Base-by-base conservation (phyloP, 2,888 invertebrate genomes). In the Adelognathus sp. region DNA sequence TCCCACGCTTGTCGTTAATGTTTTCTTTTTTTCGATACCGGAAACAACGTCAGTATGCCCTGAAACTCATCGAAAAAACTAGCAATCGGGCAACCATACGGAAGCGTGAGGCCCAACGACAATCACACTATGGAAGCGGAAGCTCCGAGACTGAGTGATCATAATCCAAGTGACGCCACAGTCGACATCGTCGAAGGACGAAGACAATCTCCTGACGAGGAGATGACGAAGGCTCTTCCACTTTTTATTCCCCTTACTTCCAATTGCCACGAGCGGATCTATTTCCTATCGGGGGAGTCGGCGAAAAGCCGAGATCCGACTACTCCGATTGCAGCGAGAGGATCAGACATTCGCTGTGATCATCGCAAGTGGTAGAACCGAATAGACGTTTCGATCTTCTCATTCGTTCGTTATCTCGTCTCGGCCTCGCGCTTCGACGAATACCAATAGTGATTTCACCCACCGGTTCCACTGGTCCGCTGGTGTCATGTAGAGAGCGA, bases 121-220 rank as follows among this genome's bases (percentile, higher is more conserved):
- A 56, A 78, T 24, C 50, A 77, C 67, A 52, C 52, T 56, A 41
- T 75, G 82, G 69, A 82, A 76, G 50, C 66, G 67, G 36, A 54
- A 44, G 39, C 21, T 58, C 24, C 71, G 71, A 71, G 63, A 44
- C 46, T 70, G 74, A 71, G 33, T 56, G 33, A 78, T 63, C 50
- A 61, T 21, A 52, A 52, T 67, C 54, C 39, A 21, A 18, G n/a
- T n/a, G 63, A 50, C 69, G 58, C 74, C 56, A 46, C 74, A 64
- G 52, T 76, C 60, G 61, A 27, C 50, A 36, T 60, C 81, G 74
- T 79, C 73, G 80, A 64, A 50, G 79, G 84, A 73, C 86, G 87
- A 89, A 91, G 91, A 90, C 91, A 91, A 91, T 91, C 90, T 91
- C 90, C 91, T 89, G 88, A 70, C 85, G 89, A 90, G 91, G 91